These are phyloP conservation scores for Python bivittatus DNA, from an alignment of 2,113 vertebrate species.

Conservation along the genomic window DNA sequence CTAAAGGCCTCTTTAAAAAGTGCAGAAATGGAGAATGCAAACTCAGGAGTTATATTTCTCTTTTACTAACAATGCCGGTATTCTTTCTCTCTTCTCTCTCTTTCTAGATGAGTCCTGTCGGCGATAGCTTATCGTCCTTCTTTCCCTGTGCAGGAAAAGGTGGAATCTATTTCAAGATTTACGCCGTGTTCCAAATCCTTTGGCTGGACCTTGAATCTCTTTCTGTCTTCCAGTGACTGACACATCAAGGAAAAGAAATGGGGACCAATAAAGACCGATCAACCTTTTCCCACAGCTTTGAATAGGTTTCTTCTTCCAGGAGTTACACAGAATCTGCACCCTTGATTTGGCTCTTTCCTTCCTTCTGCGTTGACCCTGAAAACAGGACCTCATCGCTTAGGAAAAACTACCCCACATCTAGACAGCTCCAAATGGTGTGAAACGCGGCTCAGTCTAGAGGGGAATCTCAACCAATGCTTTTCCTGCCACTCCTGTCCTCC, in stretches of 20 bases:
- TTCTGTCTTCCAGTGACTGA: slow-evolving; percentile 15
- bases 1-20: not conserved
- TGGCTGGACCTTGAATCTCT: not conserved
- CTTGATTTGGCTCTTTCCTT: not conserved
- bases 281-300: not conserved
- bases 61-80: not conserved
- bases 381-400: not conserved
- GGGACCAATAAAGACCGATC: not conserved
- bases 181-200: not conserved
- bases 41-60: not conserved
- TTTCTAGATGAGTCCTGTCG: slow-evolving; percentile 72
- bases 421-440: not conserved
- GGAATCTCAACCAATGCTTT: not conserved
- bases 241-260: not conserved
- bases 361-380: not conserved
- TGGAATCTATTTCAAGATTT: not conserved
- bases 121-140: slow-evolving; percentile 56
- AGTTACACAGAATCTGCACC: not conserved
- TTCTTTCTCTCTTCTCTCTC: slow-evolving; percentile 2
- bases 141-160: not conserved
- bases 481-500: not conserved
- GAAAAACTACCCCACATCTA: not conserved
- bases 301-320: not conserved
- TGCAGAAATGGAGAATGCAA: not conserved
- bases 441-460: not conserved